phyloP scores from a whole-genome alignment of 2,888 invertebrate genomes.

The Andrena bucephala region DNA sequence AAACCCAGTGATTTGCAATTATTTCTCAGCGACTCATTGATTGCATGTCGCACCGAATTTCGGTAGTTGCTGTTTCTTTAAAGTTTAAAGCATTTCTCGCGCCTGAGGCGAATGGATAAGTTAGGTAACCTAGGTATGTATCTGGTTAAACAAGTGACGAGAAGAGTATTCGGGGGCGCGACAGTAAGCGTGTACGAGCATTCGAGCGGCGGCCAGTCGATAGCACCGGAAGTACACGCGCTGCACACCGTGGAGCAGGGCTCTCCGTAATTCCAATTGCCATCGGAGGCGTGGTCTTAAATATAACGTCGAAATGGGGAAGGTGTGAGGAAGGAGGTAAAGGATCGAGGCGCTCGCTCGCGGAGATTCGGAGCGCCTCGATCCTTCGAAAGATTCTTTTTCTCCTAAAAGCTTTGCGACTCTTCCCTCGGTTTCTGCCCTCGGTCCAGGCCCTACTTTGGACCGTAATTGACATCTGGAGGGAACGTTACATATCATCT shows the following conservation, averaged over 20 bases:
- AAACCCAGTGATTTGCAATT: neutral
- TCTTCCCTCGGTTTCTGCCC: constrained; percentile 71
- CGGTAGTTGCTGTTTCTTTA: neutral
- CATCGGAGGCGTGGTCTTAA: constrained; percentile 37
- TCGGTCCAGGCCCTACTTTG: constrained; percentile 83
- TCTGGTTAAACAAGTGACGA: too few species aligned
- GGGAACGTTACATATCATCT: constrained; percentile 65
- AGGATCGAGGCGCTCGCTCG: constrained; percentile 58
- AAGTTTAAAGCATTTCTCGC: neutral
- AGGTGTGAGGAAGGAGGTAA: constrained; percentile 16
- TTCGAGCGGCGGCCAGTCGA: constrained; percentile 10
- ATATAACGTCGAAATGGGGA: constrained; percentile 42
- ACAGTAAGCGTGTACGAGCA: constrained; percentile 33
- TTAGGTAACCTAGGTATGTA: too few species aligned
- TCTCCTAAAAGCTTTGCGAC: constrained; percentile 57
- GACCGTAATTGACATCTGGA: constrained; percentile 77
- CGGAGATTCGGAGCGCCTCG: constrained; percentile 60
- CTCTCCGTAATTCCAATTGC: constrained; percentile 26
- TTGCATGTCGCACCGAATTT: neutral
- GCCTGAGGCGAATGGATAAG: too few species aligned
- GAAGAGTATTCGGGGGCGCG: too few species aligned
- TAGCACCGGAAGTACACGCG: constrained; percentile 36
- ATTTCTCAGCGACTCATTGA: neutral
- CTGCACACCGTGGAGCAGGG: constrained; percentile 20
- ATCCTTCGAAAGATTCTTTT: constrained; percentile 35